Conservation (phyloP, 1,140 invertebrate genomes). For the Zaprionus gabonicus region DNA sequence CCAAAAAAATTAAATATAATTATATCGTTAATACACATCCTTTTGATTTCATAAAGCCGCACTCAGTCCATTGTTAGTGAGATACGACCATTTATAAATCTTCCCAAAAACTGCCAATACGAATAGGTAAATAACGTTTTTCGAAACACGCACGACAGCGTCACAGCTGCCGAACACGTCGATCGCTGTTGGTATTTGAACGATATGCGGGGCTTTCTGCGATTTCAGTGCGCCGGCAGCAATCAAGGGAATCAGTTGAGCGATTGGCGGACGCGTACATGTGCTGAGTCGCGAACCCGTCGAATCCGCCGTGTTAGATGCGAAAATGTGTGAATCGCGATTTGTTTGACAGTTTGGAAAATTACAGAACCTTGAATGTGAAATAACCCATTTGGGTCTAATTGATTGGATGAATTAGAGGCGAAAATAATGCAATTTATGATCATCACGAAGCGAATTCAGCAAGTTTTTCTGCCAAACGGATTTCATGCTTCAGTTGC, state of each 20-base stretch:
- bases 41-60: no score
- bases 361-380: constrained; percentile 66
- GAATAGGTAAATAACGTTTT: neutral
- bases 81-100: no score
- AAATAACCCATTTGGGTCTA: constrained; percentile 38
- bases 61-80: no score
- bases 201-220: neutral
- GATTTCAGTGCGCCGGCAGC: constrained; percentile 65
- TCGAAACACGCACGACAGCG: constrained; percentile 35
- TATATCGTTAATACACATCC: no score
- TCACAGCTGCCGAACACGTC: constrained; percentile 52
- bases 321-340: constrained; percentile 55
- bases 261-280: neutral
- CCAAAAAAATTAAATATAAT: no score
- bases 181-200: constrained; percentile 57
- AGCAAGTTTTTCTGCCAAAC: constrained; percentile 60
- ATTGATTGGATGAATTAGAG: constrained; percentile 57
- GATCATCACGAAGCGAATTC: constrained; percentile 49
- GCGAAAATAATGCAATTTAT: constrained; percentile 71
- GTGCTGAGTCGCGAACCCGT: neutral
- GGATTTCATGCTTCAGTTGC: constrained; percentile 47
- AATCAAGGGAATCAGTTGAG: constrained; percentile 62
- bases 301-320: constrained; percentile 18
- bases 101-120: neutral
- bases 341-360: constrained; percentile 60